Percentiles rank a stretch among this genome's conserved stretches.
Conservation (phyloP, 2,113 vertebrate species). For the Cyrtonyx montezumae region DNA sequence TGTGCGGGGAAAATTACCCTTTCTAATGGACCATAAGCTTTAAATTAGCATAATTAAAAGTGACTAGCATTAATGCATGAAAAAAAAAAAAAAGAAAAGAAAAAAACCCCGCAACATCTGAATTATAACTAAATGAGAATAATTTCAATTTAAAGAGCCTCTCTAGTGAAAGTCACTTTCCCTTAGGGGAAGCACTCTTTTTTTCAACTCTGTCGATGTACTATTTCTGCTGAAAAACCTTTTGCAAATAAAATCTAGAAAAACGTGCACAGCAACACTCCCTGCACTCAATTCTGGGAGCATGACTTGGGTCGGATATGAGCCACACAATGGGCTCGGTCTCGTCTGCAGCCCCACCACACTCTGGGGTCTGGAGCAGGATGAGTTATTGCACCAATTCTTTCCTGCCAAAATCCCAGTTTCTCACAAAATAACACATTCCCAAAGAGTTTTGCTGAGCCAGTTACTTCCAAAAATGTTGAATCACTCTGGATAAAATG, state of each 20-base stretch:
- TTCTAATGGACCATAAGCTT: neutral
- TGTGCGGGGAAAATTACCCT: neutral
- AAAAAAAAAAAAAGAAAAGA: neutral
- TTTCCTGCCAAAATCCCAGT: neutral
- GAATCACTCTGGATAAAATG: neutral
- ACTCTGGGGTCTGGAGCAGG: rapidly evolving
- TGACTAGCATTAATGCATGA: neutral
- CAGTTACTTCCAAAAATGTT: neutral
- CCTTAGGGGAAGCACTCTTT: neutral
- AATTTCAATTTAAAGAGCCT: conserved; percentile 24
- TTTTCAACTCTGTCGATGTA: neutral
- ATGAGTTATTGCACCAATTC: neutral
- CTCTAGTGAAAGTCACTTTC: conserved; percentile 51
- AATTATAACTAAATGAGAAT: neutral
- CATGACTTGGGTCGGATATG: neutral
- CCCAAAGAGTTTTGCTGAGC: neutral
- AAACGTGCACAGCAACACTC: neutral
- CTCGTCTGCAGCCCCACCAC: rapidly evolving
- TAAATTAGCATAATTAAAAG: conserved; percentile 48
- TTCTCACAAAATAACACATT: neutral
- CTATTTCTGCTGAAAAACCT: neutral
- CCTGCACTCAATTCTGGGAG: neutral
- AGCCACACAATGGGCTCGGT: neutral
- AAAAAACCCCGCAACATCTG: neutral
- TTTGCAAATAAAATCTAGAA: neutral